Evolutionary conservation across 2,113 vertebrate genomes (phyloP), one percentile per base, ranked within the genome.

Genomic region (Micromys minutus): DNA sequence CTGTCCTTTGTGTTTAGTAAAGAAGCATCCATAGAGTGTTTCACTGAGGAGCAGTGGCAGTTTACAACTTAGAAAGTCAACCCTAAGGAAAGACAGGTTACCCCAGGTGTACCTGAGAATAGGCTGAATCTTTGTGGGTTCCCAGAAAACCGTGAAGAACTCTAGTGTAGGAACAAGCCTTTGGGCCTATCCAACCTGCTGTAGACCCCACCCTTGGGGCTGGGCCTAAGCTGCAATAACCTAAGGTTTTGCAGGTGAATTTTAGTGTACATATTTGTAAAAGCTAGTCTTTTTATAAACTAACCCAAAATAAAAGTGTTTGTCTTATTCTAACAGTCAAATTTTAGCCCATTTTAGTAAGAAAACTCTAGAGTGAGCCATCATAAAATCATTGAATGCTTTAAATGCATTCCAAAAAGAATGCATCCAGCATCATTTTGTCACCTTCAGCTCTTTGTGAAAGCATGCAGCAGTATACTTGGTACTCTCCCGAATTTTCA

Each of bases 281-380:
- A 67, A 61, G 39, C 61, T 29, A 50, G 39, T 45, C 9, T 36
- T 71, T 47, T 65, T 34, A n/a, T 36, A 47, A 80, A 96, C 52
- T 85, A 77, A 89, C 72, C 67, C n/a, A n/a, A 24, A 65, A n/a
- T 39, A 36, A 72, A 93, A 69, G 42, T 57, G 5, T 34, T 87
- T 87, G 52, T 79, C 76, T 71, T 65, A 63, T 57, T 61, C 34
- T 72, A 57, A 93, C 55, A 90, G 45, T 57, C 57, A 74, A 89
- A 42, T 31, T 45, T 39, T 71, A 75, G 85, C 36, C 29, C 69
- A 34, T 81, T 83, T 83, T 55, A 91, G 22, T 59, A 42, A 59
- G 87, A 71, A 63, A 87, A 45, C 87, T 52, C 47, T 80, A 75
- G 19, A 86, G 36, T 94, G 67, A 93, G 72, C 50, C 69, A 34